Percentiles rank a stretch among this genome's conserved stretches.
These are phyloP conservation scores for Oryctes rhinoceros DNA, from an alignment of 1,140 invertebrate species.

Conservation along the genomic window DNA sequence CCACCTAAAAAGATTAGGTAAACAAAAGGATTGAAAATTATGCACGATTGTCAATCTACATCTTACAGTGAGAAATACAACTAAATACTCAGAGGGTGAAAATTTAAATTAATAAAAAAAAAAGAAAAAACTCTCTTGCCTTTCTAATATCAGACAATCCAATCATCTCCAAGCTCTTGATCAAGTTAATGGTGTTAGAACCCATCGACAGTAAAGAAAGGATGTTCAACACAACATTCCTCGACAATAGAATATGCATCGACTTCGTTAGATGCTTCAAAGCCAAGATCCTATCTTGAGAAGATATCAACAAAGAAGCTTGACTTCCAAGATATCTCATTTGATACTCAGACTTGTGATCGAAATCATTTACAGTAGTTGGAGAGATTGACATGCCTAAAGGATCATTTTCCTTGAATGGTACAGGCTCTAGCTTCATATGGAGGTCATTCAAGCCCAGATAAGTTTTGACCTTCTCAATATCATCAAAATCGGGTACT, in stretches of 20 bases:
- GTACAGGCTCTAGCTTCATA: conserved; percentile 60
- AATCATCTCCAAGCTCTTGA: conserved; percentile 66
- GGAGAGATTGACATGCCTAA: conserved; percentile 64
- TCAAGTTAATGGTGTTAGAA: conserved; percentile 62
- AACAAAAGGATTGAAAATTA: not conserved
- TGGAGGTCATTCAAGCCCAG: conserved; percentile 51
- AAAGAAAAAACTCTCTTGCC: not conserved
- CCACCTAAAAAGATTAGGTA: conserved; percentile 61
- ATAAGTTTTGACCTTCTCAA: conserved; percentile 52
- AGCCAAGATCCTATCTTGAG: conserved; percentile 64
- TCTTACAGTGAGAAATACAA: no score
- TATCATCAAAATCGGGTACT: conserved; percentile 51
- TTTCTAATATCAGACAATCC: conserved; percentile 68
- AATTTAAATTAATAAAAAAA: not conserved
- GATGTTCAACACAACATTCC: conserved; percentile 66
- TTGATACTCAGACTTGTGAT: conserved; percentile 47
- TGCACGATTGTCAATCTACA: no score
- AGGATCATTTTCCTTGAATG: conserved; percentile 63
- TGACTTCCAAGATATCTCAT: conserved; percentile 63
- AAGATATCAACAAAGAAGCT: conserved; percentile 61
- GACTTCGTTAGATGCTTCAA: conserved; percentile 64
- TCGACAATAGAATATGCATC: conserved; percentile 66
- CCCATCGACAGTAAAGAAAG: conserved; percentile 67
- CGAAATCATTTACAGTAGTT: conserved; percentile 50
- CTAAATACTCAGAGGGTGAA: no score